Percentiles rank a stretch among this genome's conserved stretches.
These are phyloP conservation scores for Torymus auratus DNA, from an alignment of 2,888 invertebrate species.

Conservation along the genomic window DNA sequence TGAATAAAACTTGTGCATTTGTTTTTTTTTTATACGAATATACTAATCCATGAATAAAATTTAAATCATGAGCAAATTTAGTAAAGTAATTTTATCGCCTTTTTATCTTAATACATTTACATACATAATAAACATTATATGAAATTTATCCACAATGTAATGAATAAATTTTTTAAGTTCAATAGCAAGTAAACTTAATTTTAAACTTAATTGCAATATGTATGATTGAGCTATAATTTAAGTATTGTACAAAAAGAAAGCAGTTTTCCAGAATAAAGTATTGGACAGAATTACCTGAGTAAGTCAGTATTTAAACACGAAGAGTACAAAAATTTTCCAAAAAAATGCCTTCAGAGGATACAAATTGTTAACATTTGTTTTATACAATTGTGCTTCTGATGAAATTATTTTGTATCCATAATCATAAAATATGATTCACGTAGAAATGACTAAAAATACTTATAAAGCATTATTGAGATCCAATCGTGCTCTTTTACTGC, in stretches of 20 bases:
- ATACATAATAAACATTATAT: constrained; percentile 41
- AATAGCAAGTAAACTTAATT: constrained; percentile 31
- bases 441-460: constrained; percentile 60
- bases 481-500: constrained; percentile 81
- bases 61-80: constrained; percentile 44
- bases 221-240: constrained; percentile 35
- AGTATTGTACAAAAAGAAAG: constrained; percentile 56
- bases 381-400: constrained; percentile 53
- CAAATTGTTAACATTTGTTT: constrained; percentile 40
- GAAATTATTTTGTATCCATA: constrained; percentile 40
- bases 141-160: constrained; percentile 42
- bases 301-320: constrained; percentile 28
- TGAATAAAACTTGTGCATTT: constrained; percentile 38
- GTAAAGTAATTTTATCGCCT: constrained; percentile 51
- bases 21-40: constrained; percentile 45
- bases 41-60: constrained; percentile 52
- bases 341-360: constrained; percentile 50
- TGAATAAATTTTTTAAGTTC: constrained; percentile 28
- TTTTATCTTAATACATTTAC: constrained; percentile 48
- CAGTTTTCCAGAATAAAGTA: constrained; percentile 41
- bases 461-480: constrained; percentile 74
- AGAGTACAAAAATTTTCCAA: constrained; percentile 46
- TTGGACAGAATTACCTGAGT: constrained; percentile 20
- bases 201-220: constrained; percentile 32
- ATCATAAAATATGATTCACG: constrained; percentile 32